Evolutionary conservation across 2,797 vertebrate species (phyloP), one percentile per base, ranked within the genome.

Genomic region (Clarias platycephalus): DNA sequence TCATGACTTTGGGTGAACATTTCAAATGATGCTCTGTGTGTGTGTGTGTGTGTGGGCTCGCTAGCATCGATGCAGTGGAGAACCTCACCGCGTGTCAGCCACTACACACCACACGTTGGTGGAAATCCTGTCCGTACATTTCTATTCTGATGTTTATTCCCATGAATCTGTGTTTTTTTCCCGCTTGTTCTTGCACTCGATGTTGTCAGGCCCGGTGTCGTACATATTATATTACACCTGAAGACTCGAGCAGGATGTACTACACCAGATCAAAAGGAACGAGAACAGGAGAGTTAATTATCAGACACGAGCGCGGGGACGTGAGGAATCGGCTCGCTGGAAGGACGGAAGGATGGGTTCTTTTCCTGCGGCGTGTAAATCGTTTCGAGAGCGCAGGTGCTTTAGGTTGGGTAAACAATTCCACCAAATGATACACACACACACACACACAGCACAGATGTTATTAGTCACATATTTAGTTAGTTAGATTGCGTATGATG

Each of bases 261-360:
- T 4, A 20, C 62, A 55, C 10, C 15, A 83, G 82, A 83, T 83
- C 82, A 83, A 82, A 71, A 71, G 53, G 28, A 18, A 40, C 16
- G 16, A 71, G 62, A 28, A 49, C 37, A n/a, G 7, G 57, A 64
- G 26, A 34, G 37, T 28, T 83, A 64, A 83, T 75, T 75, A 64
- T 40, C 70, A 63, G 70, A 83, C 81, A 63, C 1, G 81, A 40
- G 80, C 37, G 24, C n/a, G 3, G 64, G 18, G 40, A 20, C 6
- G 24, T 26, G 77, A 63, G 77, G 37, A 28, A 1, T 37, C 40
- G 16, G 7, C 44, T 49, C 10, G 10, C 44, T 49, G 9, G 31
- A 13, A 22, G 37, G 20, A 12, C 20, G 57, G 16, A 58, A 20
- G 57, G 20, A 22, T 6, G 57, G 57, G 20, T 49, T 49, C 44